Conservation (phyloP, 2,888 invertebrate genomes). For the Petrophora chlorosata region DNA sequence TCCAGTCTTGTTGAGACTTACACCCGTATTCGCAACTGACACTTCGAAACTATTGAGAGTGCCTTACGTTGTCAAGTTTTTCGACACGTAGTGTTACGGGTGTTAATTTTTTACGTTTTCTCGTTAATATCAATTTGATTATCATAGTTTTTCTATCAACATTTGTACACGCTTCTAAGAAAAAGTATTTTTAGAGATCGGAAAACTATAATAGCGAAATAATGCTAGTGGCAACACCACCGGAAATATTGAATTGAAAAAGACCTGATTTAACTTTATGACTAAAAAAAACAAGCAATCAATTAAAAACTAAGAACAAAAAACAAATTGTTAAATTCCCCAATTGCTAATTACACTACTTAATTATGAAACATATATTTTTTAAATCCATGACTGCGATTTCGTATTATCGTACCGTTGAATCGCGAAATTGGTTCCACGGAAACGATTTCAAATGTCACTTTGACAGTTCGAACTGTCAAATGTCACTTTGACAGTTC, state of each 20-base stretch:
- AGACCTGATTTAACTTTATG: conserved; percentile 14
- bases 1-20: conserved; percentile 27
- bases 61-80: too few relatives aligned
- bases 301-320: conserved; percentile 26
- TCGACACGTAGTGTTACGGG: too few relatives aligned
- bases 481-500: neutral
- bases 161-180: conserved; percentile 20
- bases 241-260: conserved; percentile 5
- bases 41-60: too few relatives aligned
- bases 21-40: too few relatives aligned
- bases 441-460: too few relatives aligned
- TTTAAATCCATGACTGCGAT: conserved; percentile 23
- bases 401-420: conserved; percentile 11
- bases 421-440: neutral
- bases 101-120: conserved; percentile 21
- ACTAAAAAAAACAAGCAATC: conserved; percentile 34
- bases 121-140: conserved; percentile 26
- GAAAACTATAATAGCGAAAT: conserved; percentile 6
- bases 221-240: conserved; percentile 16
- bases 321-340: conserved; percentile 29
- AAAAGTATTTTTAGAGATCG: conserved; percentile 25
- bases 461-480: neutral
- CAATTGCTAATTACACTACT: conserved; percentile 30
- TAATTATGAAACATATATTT: conserved; percentile 15
- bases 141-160: conserved; percentile 19